Conservation (phyloP, 2,113 vertebrate genomes). For the Hassar affinis region DNA sequence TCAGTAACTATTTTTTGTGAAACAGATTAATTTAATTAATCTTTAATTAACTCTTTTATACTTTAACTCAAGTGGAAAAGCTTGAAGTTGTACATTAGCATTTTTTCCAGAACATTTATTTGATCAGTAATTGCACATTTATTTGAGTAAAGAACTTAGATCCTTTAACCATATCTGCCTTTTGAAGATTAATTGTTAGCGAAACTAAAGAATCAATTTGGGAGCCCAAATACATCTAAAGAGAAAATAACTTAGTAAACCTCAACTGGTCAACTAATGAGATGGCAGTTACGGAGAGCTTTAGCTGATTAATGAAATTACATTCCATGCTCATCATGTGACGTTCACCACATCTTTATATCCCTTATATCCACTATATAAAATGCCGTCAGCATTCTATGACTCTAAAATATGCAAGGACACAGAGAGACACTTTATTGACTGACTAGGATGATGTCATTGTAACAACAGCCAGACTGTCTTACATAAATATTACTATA, state of each 20-base stretch:
- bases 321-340: neutral
- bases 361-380: neutral
- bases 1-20: no score
- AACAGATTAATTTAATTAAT: no score
- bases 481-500: neutral
- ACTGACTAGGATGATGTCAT: slow-evolving; percentile 11
- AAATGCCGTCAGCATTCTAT: neutral
- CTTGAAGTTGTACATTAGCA: neutral
- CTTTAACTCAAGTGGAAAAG: neutral
- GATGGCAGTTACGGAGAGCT: neutral
- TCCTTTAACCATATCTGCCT: neutral
- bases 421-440: neutral
- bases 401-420: neutral
- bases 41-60: neutral
- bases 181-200: neutral
- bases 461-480: neutral
- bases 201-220: neutral
- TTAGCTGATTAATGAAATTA: slow-evolving; percentile 3
- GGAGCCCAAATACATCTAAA: neutral
- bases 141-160: neutral
- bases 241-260: neutral
- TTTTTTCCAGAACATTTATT: neutral
- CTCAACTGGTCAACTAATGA: neutral
- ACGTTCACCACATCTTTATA: neutral
- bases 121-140: neutral